Conservation (phyloP, 2,888 invertebrate genomes). For the Zhuqinia jingwanae region DNA sequence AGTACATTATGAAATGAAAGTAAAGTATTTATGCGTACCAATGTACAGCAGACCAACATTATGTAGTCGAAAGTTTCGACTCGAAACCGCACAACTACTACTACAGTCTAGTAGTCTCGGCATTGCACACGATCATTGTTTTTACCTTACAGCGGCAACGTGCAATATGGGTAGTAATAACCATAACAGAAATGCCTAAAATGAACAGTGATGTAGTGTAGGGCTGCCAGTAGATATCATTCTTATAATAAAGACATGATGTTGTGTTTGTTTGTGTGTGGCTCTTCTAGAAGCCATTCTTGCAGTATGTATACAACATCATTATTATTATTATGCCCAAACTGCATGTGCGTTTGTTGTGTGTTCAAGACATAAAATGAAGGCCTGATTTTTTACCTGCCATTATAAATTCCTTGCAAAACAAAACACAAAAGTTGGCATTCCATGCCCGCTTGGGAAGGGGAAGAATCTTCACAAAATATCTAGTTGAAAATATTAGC, state of each 20-base stretch:
- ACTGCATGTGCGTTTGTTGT: neutral
- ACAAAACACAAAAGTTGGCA: neutral
- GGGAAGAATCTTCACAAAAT: conserved; percentile 48
- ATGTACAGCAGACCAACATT: too few relatives aligned
- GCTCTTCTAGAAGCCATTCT: conserved; percentile 21
- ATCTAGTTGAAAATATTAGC: conserved; percentile 37
- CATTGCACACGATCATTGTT: conserved; percentile 20
- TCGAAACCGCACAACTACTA: neutral
- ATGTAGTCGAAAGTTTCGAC: too few relatives aligned
- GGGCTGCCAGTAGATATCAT: conserved; percentile 18
- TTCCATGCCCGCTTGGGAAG: neutral
- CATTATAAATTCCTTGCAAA: conserved; percentile 16
- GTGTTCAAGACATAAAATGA: conserved; percentile 1
- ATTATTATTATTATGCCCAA: conserved; percentile 34
- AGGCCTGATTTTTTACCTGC: conserved; percentile 26
- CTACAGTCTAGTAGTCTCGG: neutral
- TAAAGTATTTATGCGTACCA: too few relatives aligned
- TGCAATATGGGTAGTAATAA: too few relatives aligned
- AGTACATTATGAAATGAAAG: conserved; percentile 26
- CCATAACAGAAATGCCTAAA: conserved; percentile 29
- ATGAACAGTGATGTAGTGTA: neutral
- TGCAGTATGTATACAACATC: conserved; percentile 24
- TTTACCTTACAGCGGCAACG: conserved; percentile 40
- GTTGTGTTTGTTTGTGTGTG: conserved; percentile 24
- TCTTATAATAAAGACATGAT: neutral